Conservation (phyloP, 2,797 vertebrate genomes). For the Aphelocoma californica region DNA sequence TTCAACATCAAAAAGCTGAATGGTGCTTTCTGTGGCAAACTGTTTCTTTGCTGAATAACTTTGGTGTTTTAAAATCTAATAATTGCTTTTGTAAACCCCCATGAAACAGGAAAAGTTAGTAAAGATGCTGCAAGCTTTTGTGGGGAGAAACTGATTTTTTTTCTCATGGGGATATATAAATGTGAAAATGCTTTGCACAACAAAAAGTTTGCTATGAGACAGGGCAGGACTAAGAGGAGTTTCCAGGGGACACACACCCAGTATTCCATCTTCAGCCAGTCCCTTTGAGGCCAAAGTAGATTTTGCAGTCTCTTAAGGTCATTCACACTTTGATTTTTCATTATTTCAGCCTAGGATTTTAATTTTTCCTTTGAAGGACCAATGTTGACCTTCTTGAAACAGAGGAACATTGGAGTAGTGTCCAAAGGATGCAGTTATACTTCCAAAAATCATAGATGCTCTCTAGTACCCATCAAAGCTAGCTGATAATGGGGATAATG, state of each 20-base stretch:
- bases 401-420: not conserved
- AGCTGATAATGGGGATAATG: not conserved
- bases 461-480: not conserved
- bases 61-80: not conserved
- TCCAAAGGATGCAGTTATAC: not conserved
- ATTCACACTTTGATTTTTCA: not conserved
- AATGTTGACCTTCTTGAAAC: not conserved
- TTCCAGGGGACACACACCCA: rapidly evolving
- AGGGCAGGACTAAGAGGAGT: not conserved
- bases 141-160: not conserved
- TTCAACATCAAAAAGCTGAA: not conserved
- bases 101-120: not conserved
- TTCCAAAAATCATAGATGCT: not conserved
- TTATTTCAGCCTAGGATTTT: not conserved
- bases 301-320: not conserved
- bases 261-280: not conserved
- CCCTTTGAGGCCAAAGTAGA: not conserved
- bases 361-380: not conserved
- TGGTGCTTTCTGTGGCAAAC: not conserved
- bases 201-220: not conserved
- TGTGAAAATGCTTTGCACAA: not conserved
- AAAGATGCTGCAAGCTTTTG: not conserved
- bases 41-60: not conserved
- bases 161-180: not conserved
- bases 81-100: not conserved